Evolutionary conservation across 2,113 vertebrate species (phyloP).

Genomic region (Bungarus multicinctus): DNA sequence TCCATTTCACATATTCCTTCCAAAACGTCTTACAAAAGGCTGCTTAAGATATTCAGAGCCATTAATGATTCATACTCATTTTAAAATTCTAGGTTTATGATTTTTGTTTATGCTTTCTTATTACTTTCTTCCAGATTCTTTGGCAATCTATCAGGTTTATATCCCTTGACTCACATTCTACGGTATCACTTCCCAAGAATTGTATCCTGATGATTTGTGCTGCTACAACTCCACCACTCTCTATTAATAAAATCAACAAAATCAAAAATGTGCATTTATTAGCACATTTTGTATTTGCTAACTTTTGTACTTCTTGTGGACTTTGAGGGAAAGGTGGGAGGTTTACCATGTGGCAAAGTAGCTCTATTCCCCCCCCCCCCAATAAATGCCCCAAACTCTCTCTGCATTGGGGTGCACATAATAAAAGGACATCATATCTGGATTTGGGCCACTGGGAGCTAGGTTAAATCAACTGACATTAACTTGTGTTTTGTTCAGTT

Average conservation of each 20-base stretch:
- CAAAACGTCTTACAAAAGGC: background rate
- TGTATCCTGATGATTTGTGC: background rate
- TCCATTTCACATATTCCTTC: background rate
- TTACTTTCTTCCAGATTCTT: background rate
- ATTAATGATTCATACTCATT: background rate
- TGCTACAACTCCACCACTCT: background rate
- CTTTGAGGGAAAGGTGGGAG: background rate
- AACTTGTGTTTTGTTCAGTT: background rate
- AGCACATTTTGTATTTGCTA: conserved; percentile 1
- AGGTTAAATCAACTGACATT: conserved; percentile 1
- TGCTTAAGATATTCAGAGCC: background rate
- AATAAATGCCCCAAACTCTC: background rate
- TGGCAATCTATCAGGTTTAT: background rate
- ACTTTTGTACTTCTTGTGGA: background rate
- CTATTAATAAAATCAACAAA: conserved; percentile 12
- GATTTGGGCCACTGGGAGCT: background rate
- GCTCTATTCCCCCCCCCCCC: background rate
- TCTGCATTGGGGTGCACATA: background rate
- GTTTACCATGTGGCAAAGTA: background rate
- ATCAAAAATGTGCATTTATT: conserved; percentile 23
- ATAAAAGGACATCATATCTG: conserved; percentile 4
- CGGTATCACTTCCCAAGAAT: background rate
- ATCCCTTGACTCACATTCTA: background rate
- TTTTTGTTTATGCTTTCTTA: background rate
- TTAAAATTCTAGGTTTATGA: background rate